These are phyloP conservation scores for Anastrepha obliqua DNA, from an alignment of 1,140 invertebrate genomes.

Conservation along the genomic window DNA sequence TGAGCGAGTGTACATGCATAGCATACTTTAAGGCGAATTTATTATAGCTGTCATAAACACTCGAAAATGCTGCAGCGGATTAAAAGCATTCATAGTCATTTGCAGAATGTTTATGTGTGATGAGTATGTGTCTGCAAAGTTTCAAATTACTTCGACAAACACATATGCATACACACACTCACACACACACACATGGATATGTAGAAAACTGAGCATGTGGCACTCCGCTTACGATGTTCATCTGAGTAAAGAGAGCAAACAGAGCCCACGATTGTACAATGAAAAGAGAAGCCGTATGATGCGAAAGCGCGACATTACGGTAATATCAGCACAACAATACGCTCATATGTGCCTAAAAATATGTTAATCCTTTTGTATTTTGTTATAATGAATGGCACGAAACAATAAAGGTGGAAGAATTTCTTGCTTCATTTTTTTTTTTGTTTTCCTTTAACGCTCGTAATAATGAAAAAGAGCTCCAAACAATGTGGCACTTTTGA, in stretches of 20 bases:
- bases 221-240: not conserved
- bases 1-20: not conserved
- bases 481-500: conserved; percentile 41
- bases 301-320: not conserved
- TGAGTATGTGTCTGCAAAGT: conserved; percentile 12
- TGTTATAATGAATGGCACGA: not conserved
- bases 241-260: not conserved
- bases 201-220: not conserved
- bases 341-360: conserved; percentile 13
- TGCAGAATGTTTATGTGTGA: not conserved
- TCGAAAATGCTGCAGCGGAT: not conserved
- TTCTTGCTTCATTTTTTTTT: not conserved
- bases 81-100: conserved; percentile 8
- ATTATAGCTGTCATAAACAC: conserved; percentile 18
- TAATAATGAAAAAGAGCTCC: conserved; percentile 20
- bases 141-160: not conserved
- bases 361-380: conserved; percentile 32
- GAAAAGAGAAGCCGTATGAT: not conserved
- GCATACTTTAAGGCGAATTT: not conserved
- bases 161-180: not conserved
- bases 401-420: not conserved
- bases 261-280: not conserved
- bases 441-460: not conserved
- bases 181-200: not conserved
- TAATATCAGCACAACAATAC: not conserved